These are phyloP conservation scores for Cylindroiulus punctatus DNA, from an alignment of 2,888 invertebrate genomes.

Conservation along the genomic window DNA sequence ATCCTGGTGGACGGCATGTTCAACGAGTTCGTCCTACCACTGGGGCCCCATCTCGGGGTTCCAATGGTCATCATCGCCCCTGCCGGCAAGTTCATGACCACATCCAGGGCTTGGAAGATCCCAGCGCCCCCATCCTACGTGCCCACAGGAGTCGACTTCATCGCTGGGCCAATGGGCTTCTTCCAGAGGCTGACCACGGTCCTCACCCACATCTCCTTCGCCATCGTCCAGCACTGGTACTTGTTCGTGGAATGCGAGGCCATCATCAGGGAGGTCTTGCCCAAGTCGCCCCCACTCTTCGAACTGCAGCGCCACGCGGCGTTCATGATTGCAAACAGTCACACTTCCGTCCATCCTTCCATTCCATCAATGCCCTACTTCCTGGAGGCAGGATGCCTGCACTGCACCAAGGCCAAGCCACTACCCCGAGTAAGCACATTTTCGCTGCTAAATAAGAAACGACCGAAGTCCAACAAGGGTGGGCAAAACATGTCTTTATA, in stretches of 20 bases:
- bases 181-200: too few species aligned
- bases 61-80: slow-evolving; percentile 31
- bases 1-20: slow-evolving; percentile 47
- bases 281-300: slow-evolving; percentile 67
- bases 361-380: slow-evolving; percentile 82
- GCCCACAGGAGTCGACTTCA: not conserved
- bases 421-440: slow-evolving; percentile 71
- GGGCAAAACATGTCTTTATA: too few species aligned
- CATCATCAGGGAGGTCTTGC: not conserved
- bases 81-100: not conserved
- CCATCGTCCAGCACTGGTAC: too few species aligned
- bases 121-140: slow-evolving; percentile 46
- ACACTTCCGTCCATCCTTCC: slow-evolving; percentile 80
- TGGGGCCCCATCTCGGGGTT: slow-evolving; percentile 15
- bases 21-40: slow-evolving; percentile 46
- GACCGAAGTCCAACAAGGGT: too few species aligned
- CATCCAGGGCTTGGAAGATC: slow-evolving; percentile 16
- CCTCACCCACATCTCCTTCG: too few species aligned
- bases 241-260: not conserved
- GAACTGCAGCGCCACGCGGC: slow-evolving; percentile 79
- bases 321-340: slow-evolving; percentile 83
- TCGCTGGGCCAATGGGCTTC: slow-evolving; percentile 28
- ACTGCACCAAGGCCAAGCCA: slow-evolving; percentile 76
- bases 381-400: slow-evolving; percentile 83
- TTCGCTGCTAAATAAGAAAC: too few species aligned